phyloP scores from a whole-genome alignment of 2,888 invertebrate species.

The Cheilosia impressa region DNA sequence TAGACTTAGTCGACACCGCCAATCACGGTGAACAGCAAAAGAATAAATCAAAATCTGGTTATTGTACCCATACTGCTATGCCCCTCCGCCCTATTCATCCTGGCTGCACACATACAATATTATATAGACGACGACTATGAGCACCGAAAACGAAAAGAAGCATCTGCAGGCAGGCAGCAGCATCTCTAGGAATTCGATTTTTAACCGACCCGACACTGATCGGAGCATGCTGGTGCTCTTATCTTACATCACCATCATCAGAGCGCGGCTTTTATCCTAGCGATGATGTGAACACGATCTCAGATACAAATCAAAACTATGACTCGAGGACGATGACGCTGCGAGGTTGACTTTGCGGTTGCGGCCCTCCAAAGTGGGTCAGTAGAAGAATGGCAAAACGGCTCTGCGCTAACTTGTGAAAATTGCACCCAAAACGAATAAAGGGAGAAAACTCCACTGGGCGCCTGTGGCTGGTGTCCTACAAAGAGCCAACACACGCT shows the following conservation, averaged over 20 bases:
- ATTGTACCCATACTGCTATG: constrained; percentile 23
- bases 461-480: constrained; percentile 47
- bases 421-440: constrained; percentile 24
- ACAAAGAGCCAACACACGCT: constrained; percentile 44
- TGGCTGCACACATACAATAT: constrained; percentile 15
- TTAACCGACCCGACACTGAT: constrained; percentile 42
- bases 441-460: constrained; percentile 60
- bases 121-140: neutral
- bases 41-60: constrained; percentile 74
- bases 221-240: constrained; percentile 58
- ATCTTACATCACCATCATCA: constrained; percentile 73
- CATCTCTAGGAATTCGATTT: constrained; percentile 68
- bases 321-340: constrained; percentile 71
- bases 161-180: constrained; percentile 31
- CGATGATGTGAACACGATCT: constrained; percentile 75
- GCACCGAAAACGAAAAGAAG: constrained; percentile 42
- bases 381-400: constrained; percentile 66
- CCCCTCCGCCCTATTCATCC: constrained; percentile 19
- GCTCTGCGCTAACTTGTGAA: constrained; percentile 36
- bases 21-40: constrained; percentile 70
- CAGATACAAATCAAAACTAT: constrained; percentile 71
- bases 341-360: neutral
- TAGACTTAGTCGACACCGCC: constrained; percentile 73
- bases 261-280: constrained; percentile 71
- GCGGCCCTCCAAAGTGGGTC: constrained; percentile 68